A percentile compares a stretch with the other conserved stretches of the same genome.
phyloP scores from a whole-genome alignment of 2,113 vertebrate species.

The Nycticebus coucang region DNA sequence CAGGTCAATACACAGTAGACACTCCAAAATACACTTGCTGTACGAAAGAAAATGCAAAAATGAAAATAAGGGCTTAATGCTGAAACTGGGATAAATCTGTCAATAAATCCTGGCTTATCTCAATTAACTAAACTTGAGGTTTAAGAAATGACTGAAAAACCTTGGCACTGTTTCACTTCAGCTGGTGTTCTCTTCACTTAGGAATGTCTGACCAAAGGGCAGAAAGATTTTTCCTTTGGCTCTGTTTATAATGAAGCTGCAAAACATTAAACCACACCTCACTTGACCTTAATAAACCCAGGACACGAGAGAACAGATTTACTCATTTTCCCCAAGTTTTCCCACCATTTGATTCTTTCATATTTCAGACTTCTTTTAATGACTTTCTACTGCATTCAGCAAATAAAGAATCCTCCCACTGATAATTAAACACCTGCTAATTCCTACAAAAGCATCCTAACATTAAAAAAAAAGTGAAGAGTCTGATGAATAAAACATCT shows the following conservation, averaged over 20 bases:
- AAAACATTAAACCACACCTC: conserved; percentile 52
- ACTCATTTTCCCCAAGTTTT: conserved; percentile 40
- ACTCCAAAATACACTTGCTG: neutral
- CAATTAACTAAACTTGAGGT: neutral
- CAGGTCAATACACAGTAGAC: neutral
- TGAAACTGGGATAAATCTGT: neutral
- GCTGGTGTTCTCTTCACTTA: conserved; percentile 4
- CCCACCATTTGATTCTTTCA: conserved; percentile 46
- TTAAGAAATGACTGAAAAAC: neutral
- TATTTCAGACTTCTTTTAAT: conserved; percentile 64
- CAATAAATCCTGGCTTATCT: neutral
- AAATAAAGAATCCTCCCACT: conserved; percentile 71
- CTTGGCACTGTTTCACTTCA: neutral
- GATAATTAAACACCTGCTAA: conserved; percentile 79
- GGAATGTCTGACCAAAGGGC: conserved; percentile 48
- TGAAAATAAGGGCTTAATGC: neutral
- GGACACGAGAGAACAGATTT: neutral
- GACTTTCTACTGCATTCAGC: conserved; percentile 46
- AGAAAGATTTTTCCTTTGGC: conserved; percentile 54
- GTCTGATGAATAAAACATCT: conserved; percentile 73
- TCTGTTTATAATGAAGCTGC: conserved; percentile 41
- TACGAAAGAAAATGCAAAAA: neutral
- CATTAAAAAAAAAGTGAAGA: neutral
- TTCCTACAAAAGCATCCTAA: conserved; percentile 65
- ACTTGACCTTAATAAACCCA: conserved; percentile 57